These are phyloP conservation scores for Guaruba guarouba DNA, from an alignment of 2,113 vertebrate genomes.

Conservation along the genomic window DNA sequence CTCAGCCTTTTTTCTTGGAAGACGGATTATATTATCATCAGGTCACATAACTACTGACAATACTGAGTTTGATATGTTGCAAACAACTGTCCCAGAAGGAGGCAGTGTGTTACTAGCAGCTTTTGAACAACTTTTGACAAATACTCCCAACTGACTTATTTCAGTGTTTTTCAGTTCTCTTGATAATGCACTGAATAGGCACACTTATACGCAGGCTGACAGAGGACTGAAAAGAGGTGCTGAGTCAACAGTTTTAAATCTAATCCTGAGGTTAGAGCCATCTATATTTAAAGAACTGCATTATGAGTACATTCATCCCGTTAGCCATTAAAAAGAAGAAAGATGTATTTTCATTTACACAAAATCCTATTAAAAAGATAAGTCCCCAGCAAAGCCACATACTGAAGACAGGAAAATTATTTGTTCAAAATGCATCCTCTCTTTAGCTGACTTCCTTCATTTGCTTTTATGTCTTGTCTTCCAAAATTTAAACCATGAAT, in stretches of 20 bases:
- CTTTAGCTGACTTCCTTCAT: neutral
- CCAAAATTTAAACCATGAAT: neutral
- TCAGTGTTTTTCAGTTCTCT: neutral
- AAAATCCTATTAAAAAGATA: neutral
- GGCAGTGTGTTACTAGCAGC: rapidly evolving
- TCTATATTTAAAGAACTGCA: neutral
- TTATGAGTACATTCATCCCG: neutral
- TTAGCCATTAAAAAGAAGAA: neutral
- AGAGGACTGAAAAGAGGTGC: neutral
- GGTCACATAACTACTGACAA: neutral
- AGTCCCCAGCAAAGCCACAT: neutral
- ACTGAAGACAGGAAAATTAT: neutral
- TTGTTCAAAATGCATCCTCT: neutral
- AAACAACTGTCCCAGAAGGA: neutral
- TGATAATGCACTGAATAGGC: neutral
- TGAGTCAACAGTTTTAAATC: neutral
- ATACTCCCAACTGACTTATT: neutral
- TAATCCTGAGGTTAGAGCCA: neutral
- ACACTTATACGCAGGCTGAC: neutral
- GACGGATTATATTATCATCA: neutral
- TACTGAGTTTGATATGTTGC: neutral
- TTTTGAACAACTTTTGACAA: neutral
- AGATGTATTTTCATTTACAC: neutral
- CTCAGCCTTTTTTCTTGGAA: neutral
- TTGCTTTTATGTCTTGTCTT: neutral